Evolutionary conservation across 2,797 vertebrate species (phyloP).

Genomic region (Lophius americanus): DNA sequence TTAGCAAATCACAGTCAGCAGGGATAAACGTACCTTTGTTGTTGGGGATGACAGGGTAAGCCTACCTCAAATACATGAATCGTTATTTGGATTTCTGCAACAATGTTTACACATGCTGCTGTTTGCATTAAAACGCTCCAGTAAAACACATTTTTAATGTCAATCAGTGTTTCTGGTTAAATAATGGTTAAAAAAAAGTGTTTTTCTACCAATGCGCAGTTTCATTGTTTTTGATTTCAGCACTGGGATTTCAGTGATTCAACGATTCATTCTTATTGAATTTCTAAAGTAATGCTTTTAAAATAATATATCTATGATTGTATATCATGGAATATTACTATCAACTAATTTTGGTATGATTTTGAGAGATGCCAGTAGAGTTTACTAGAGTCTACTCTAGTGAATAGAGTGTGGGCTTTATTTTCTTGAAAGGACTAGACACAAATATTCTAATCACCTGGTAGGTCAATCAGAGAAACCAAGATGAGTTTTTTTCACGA

Average conservation of each 20-base stretch:
- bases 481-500: slow-evolving; percentile 6
- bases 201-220: too few relatives aligned
- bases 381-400: neutral
- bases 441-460: neutral
- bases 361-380: neutral
- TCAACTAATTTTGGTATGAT: neutral
- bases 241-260: slow-evolving; percentile 1
- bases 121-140: too few relatives aligned
- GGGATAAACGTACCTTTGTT: too few relatives aligned
- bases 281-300: neutral
- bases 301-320: neutral
- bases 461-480: slow-evolving; percentile 14
- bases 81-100: too few relatives aligned
- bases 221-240: too few relatives aligned
- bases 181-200: too few relatives aligned
- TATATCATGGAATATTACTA: neutral
- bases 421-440: neutral
- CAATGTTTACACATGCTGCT: too few relatives aligned
- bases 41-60: too few relatives aligned
- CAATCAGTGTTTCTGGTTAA: too few relatives aligned
- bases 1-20: too few relatives aligned
- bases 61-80: too few relatives aligned
- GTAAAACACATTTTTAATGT: too few relatives aligned
- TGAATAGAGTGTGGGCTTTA: neutral
- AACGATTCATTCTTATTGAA: neutral